Conservation (phyloP, 2,797 vertebrate species). For the Thamnophis elegans region DNA sequence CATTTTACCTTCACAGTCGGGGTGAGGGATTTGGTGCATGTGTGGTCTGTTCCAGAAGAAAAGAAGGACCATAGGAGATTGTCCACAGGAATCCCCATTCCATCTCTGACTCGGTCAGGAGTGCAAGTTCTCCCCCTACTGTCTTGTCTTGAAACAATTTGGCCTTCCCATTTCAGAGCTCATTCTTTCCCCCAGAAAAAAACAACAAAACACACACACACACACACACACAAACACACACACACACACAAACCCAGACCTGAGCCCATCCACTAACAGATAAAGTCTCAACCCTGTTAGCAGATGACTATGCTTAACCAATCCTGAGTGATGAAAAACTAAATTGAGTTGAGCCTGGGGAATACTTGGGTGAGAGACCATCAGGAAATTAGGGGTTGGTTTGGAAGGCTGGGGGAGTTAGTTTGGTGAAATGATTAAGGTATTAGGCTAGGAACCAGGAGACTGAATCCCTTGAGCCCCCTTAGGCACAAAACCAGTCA, state of each 20-base stretch:
- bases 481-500: background rate
- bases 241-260: too few relatives aligned
- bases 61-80: background rate
- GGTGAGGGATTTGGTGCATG: background rate
- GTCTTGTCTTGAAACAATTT: background rate
- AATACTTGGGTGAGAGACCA: background rate
- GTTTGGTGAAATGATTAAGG: background rate
- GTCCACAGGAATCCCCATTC: background rate
- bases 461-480: background rate
- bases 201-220: too few relatives aligned
- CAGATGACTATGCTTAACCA: background rate
- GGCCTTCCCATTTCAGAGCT: background rate
- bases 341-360: background rate
- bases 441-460: background rate
- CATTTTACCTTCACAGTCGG: background rate
- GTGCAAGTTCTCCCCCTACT: background rate
- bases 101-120: background rate
- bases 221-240: too few relatives aligned
- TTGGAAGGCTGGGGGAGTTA: background rate
- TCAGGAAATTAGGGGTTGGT: background rate
- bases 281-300: background rate
- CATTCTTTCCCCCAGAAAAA: background rate
- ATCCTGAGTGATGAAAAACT: background rate
- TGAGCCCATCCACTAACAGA: background rate
- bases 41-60: background rate